Conservation (phyloP, 2,888 invertebrate genomes). For the Drosophila sordidapex region DNA sequence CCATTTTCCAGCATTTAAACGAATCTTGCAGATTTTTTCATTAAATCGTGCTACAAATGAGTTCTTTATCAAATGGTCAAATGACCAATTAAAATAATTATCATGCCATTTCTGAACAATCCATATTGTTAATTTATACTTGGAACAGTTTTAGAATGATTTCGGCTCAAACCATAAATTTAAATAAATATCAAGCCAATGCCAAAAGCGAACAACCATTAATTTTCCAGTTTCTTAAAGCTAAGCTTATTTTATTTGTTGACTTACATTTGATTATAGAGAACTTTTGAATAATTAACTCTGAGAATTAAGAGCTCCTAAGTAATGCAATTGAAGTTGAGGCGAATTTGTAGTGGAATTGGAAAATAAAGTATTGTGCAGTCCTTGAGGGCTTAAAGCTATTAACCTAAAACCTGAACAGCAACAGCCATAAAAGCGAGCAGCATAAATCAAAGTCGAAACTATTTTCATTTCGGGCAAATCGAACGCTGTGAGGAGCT, state of each 20-base stretch:
- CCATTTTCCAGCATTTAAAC: neutral
- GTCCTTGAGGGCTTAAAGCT: constrained; percentile 5
- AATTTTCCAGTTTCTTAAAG: too few species aligned
- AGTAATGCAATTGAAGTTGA: neutral
- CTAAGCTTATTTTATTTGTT: neutral
- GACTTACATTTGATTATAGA: neutral
- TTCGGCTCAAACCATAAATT: neutral
- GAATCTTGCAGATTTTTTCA: neutral
- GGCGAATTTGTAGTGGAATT: neutral
- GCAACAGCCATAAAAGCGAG: constrained; percentile 41
- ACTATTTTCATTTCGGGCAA: constrained; percentile 59
- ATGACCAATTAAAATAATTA: neutral
- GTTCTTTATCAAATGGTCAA: neutral
- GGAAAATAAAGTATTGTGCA: too few species aligned
- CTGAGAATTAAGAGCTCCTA: neutral
- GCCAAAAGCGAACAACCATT: neutral
- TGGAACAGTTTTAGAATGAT: neutral
- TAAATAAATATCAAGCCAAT: neutral
- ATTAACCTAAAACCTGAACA: constrained; percentile 28
- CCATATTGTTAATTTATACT: neutral
- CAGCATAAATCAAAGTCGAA: constrained; percentile 60
- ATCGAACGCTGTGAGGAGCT: constrained; percentile 50
- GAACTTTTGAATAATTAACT: neutral
- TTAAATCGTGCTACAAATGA: neutral
- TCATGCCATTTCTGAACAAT: neutral